These are phyloP conservation scores for Caenorhabditis inopinata DNA, from an alignment of 1,140 invertebrate genomes.

Conservation along the genomic window DNA sequence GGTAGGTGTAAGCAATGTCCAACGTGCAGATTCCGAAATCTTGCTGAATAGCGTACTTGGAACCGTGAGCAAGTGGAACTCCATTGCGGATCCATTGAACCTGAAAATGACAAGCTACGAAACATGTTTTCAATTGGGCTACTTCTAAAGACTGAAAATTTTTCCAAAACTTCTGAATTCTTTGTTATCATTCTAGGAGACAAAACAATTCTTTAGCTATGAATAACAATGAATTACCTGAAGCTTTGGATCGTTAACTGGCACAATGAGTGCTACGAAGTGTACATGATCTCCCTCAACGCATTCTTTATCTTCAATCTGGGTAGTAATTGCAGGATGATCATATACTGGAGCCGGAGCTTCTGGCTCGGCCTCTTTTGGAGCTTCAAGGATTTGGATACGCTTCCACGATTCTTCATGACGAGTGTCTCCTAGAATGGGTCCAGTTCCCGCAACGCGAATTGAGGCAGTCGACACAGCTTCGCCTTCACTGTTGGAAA, in stretches of 20 bases:
- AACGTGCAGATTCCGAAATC: slow-evolving; percentile 93
- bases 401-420: slow-evolving; percentile 63
- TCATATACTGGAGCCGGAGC: slow-evolving; percentile 61
- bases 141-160: too few species aligned
- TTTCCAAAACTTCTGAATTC: too few species aligned
- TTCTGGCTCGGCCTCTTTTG: slow-evolving; percentile 50
- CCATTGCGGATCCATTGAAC: slow-evolving; percentile 97
- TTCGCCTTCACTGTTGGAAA: slow-evolving; percentile 67
- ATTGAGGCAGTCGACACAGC: slow-evolving; percentile 75
- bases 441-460: slow-evolving; percentile 73
- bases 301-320: slow-evolving; percentile 61
- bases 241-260: slow-evolving; percentile 91
- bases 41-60: slow-evolving; percentile 61
- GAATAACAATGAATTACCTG: slow-evolving; percentile 54
- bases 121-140: too few species aligned
- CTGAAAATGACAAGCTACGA: too few species aligned
- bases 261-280: slow-evolving; percentile 71
- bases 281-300: slow-evolving; percentile 58
- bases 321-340: slow-evolving; percentile 54
- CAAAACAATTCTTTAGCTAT: not conserved
- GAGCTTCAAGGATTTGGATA: slow-evolving; percentile 63
- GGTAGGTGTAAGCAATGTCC: slow-evolving; percentile 86
- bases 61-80: slow-evolving; percentile 71
- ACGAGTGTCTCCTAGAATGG: slow-evolving; percentile 59
- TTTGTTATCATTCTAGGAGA: too few species aligned